Evolutionary conservation across 2,797 vertebrate genomes (phyloP).

Genomic region (Cyclura pinguis): DNA sequence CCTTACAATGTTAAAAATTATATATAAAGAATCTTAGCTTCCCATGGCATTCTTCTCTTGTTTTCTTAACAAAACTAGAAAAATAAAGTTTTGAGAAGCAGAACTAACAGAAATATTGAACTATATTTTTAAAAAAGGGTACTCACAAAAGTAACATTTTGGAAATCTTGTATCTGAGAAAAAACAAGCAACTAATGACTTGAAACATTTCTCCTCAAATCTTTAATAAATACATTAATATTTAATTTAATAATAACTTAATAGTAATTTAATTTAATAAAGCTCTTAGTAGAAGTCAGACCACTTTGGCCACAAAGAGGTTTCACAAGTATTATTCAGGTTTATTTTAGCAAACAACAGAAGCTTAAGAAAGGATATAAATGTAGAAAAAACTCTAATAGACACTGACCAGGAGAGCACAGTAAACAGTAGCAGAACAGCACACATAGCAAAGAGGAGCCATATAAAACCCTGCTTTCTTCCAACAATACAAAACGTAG

Average conservation of each 20-base stretch:
- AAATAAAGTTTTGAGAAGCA: not conserved
- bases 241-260: too few species aligned
- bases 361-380: too few species aligned
- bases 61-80: not conserved
- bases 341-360: too few species aligned
- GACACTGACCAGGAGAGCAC: too few species aligned
- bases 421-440: too few species aligned
- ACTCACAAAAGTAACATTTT: not conserved
- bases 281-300: not conserved
- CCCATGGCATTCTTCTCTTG: not conserved
- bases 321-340: not conserved
- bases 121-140: not conserved
- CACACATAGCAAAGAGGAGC: too few species aligned
- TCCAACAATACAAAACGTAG: too few species aligned
- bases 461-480: too few species aligned
- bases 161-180: not conserved
- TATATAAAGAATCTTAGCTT: not conserved
- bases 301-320: not conserved
- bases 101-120: not conserved
- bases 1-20: constrained; percentile 1
- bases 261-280: too few species aligned
- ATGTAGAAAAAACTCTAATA: too few species aligned
- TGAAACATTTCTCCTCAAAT: not conserved
- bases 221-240: too few species aligned
- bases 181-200: not conserved